These are phyloP conservation scores for Danio rerio DNA, from an alignment of 2,113 vertebrate genomes.

Conservation along the genomic window GRCz12tu NC_133194.1:47643501-47644000, in stretches of 20 bases:
- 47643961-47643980: too few relatives aligned
- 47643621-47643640: not conserved
- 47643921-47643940: too few relatives aligned
- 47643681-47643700: not conserved
- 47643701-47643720: not conserved
- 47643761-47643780: too few relatives aligned
- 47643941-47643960: too few relatives aligned
- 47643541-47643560: not conserved
- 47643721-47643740: conserved; percentile 2
- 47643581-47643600: not conserved
- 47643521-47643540: not conserved
- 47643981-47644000: too few relatives aligned
- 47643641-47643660: not conserved
- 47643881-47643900: too few relatives aligned
- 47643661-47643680: not conserved
- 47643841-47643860: too few relatives aligned
- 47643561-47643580: not conserved
- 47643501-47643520: not conserved
- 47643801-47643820: too few relatives aligned
- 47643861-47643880: too few relatives aligned
- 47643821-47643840: too few relatives aligned
- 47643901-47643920: too few relatives aligned
- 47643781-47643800: too few relatives aligned
- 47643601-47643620: not conserved
- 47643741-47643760: not conserved